These are phyloP conservation scores for Sander vitreus DNA, from an alignment of 2,113 vertebrate genomes.

Conservation along the genomic window DNA sequence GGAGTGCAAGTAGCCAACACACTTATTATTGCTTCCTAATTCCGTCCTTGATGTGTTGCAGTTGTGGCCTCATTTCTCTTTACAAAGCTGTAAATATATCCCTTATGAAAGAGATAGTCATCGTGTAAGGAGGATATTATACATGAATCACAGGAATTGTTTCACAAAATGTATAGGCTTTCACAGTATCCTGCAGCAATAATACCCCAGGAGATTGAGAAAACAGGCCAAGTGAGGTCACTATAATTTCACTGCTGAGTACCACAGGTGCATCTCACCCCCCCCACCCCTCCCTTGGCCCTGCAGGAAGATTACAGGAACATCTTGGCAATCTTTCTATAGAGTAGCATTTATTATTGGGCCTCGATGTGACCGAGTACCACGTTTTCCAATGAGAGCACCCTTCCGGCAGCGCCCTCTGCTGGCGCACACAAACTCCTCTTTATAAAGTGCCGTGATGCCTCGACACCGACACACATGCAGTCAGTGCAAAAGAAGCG, in stretches of 20 bases:
- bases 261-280: conserved; percentile 22
- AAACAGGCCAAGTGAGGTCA: conserved; percentile 38
- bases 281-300: conserved; percentile 4
- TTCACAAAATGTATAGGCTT: conserved; percentile 4
- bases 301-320: conserved; percentile 31
- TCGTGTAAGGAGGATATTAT: conserved; percentile 20
- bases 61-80: conserved; percentile 5
- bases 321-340: conserved; percentile 19
- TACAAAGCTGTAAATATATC: conserved; percentile 15
- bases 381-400: conserved; percentile 43
- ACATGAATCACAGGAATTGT: conserved; percentile 41
- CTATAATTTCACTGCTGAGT: conserved; percentile 29
- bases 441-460: conserved; percentile 72
- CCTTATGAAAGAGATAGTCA: conserved; percentile 24
- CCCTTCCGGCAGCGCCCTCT: conserved; percentile 68
- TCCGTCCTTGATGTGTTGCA: conserved; percentile 15
- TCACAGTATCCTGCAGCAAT: conserved; percentile 11
- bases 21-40: conserved; percentile 22
- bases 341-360: conserved; percentile 45
- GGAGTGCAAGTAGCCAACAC: conserved; percentile 8
- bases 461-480: conserved; percentile 67
- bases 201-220: conserved; percentile 27
- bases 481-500: conserved; percentile 74
- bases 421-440: conserved; percentile 33
- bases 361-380: conserved; percentile 9